These are phyloP conservation scores for Caenorhabditis briggsae DNA, from an alignment of 1,140 invertebrate species.

Conservation along the genomic window DNA sequence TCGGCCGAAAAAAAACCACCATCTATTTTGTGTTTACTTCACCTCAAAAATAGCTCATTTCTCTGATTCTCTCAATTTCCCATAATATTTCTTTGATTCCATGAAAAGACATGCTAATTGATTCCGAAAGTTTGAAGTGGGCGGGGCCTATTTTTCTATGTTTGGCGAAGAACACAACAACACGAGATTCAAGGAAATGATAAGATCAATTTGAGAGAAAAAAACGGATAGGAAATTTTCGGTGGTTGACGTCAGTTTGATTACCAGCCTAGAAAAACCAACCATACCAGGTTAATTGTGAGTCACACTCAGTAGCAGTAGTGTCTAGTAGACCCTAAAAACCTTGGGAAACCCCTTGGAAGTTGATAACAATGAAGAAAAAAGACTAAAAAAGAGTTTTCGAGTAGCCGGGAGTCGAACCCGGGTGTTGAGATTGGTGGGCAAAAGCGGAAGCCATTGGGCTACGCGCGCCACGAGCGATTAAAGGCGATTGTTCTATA, in stretches of 20 bases:
- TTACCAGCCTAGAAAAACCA: conserved; percentile 8
- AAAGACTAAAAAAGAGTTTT: too few relatives aligned
- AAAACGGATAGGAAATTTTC: conserved; percentile 16
- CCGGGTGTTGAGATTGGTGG: too few relatives aligned
- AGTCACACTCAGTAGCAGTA: neutral
- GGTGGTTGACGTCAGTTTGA: conserved; percentile 31
- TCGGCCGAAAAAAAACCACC: too few relatives aligned
- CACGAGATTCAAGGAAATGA: conserved; percentile 3
- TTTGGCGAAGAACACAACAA: conserved; percentile 36
- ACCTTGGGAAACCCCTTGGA: too few relatives aligned
- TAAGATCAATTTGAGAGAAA: conserved; percentile 9
- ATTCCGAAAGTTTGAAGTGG: neutral
- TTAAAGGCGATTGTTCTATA: too few relatives aligned
- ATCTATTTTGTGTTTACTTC: too few relatives aligned
- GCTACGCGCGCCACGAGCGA: too few relatives aligned
- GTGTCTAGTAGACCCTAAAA: neutral
- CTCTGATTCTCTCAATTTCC: neutral
- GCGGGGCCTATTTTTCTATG: conserved; percentile 2
- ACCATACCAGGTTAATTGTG: neutral
- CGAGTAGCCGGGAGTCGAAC: too few relatives aligned
- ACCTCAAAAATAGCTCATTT: conserved; percentile 35
- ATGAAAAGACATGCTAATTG: neutral
- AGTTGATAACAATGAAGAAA: too few relatives aligned
- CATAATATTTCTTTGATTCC: neutral
- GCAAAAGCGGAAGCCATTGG: too few relatives aligned